phyloP scores from a whole-genome alignment of 2,797 vertebrate genomes.

The Novumbra hubbsi region DNA sequence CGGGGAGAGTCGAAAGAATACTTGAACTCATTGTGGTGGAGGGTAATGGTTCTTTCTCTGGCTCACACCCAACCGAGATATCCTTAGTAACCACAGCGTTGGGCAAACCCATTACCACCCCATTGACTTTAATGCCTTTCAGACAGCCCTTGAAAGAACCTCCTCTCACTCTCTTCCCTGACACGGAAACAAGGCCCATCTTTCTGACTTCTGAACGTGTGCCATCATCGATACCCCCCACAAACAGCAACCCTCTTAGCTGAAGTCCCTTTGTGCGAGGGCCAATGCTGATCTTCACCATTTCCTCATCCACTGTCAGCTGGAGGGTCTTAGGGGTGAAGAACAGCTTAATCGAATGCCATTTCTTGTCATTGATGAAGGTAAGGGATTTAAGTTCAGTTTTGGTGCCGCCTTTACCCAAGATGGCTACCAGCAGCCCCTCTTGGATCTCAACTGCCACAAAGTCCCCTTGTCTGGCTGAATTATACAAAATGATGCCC shows the following conservation, averaged over 20 bases:
- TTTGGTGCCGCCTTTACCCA: conserved; percentile 73
- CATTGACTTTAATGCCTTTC: conserved; percentile 77
- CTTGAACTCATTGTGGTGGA: conserved; percentile 48
- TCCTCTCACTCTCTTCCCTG: conserved; percentile 78
- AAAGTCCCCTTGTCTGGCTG: conserved; percentile 80
- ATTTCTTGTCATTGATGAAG: conserved; percentile 78
- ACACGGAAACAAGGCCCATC: conserved; percentile 74
- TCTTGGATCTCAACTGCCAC: conserved; percentile 84
- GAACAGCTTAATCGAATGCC: conserved; percentile 79
- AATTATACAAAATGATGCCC: conserved; percentile 84
- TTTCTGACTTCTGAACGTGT: conserved; percentile 74
- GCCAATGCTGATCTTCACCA: conserved; percentile 70
- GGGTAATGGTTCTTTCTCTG: conserved; percentile 58
- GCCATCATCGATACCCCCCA: conserved; percentile 82
- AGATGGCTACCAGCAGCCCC: conserved; percentile 74
- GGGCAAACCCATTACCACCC: conserved; percentile 76
- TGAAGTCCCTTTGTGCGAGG: conserved; percentile 65
- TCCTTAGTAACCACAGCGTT: conserved; percentile 84
- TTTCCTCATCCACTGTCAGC: conserved; percentile 78
- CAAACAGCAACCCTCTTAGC: conserved; percentile 77
- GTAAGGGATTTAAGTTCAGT: conserved; percentile 74
- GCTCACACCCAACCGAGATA: conserved; percentile 87
- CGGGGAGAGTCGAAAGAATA: not conserved
- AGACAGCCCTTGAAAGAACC: conserved; percentile 91
- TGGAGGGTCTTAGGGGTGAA: conserved; percentile 76